Evolutionary conservation across 1,140 invertebrate species (phyloP), one percentile per base, ranked within the genome.

Genomic region (Lasaia peninsularis): DNA sequence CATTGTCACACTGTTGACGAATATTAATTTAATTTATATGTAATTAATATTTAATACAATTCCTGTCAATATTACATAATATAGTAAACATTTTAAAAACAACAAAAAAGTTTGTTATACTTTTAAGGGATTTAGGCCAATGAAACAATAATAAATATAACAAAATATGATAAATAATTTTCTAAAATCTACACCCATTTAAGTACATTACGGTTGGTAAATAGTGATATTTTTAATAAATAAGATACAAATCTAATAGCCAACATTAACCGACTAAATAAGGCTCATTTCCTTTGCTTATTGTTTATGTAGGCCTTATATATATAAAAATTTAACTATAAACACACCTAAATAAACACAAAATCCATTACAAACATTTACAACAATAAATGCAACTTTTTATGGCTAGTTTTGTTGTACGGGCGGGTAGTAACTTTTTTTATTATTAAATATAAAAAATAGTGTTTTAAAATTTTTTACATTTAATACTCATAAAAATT

Each of bases 201-300:
- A 40, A 40, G 37, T 40, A 40, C 37, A 18, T 9, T 1, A 37
- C 14, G 18, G 14, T 44, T 10, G 16, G 11, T 11, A 44, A 44
- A 44, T 44, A 20, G 9, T 16, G 40, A 7, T 20, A 28, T 2
- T 20, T 10, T 44, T 11, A 44, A 44, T 10, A 44, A 20, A 44
- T 20, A 20, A 44, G 5, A 44, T 37, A 37, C 16, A 37, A 44
- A 9, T 44, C 16, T 44, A 44, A 44, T 44, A 20, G 40, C 10
- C 40, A 44, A 44, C 40, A 20, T 44, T 9, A 21, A n/a, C 20
- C 9, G 18, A 48, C 44, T 21, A 21, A 48, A 48, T 48, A 48
- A 48, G 44, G 44, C 44, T n/a, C 44, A n/a, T 48, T 21, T 48
- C 10, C n/a, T 48, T 48, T 48, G 44, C 44, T 48, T 48, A 21